Evolutionary conservation across 2,888 invertebrate genomes (phyloP).

Genomic region (Pollenia amentaria): DNA sequence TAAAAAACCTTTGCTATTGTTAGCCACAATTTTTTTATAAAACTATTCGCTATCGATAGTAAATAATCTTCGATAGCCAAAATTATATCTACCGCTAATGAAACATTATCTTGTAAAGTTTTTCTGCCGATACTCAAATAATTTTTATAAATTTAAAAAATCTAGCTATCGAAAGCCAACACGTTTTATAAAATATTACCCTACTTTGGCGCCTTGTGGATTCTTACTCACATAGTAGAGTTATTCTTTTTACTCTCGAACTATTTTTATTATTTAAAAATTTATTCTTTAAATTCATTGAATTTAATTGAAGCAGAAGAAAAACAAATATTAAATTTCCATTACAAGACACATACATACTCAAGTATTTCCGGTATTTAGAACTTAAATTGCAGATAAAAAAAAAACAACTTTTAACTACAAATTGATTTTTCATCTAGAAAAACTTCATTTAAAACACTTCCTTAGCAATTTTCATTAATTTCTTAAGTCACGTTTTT

Average conservation of each 20-base stretch:
- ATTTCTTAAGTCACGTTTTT: slow-evolving; percentile 65
- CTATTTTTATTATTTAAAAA: not conserved
- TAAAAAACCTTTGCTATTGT: too few species aligned
- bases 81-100: too few species aligned
- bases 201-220: too few species aligned
- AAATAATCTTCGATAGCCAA: too few species aligned
- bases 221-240: too few species aligned
- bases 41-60: too few species aligned
- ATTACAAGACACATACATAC: slow-evolving; percentile 10
- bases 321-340: slow-evolving; percentile 2
- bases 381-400: not conserved
- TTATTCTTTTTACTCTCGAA: not conserved
- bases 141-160: too few species aligned
- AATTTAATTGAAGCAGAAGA: not conserved
- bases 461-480: slow-evolving; percentile 56
- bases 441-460: slow-evolving; percentile 63
- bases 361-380: not conserved
- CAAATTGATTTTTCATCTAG: slow-evolving; percentile 62
- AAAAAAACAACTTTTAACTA: slow-evolving; percentile 36
- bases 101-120: too few species aligned
- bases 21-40: too few species aligned
- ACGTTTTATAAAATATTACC: too few species aligned
- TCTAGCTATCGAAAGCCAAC: too few species aligned
- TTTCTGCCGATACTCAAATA: too few species aligned
- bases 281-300: not conserved